A percentile compares a stretch with the other conserved stretches of the same genome.
These are phyloP conservation scores for Lithobates sylvaticus DNA, from an alignment of 2,797 vertebrate species.

Conservation along the genomic window DNA sequence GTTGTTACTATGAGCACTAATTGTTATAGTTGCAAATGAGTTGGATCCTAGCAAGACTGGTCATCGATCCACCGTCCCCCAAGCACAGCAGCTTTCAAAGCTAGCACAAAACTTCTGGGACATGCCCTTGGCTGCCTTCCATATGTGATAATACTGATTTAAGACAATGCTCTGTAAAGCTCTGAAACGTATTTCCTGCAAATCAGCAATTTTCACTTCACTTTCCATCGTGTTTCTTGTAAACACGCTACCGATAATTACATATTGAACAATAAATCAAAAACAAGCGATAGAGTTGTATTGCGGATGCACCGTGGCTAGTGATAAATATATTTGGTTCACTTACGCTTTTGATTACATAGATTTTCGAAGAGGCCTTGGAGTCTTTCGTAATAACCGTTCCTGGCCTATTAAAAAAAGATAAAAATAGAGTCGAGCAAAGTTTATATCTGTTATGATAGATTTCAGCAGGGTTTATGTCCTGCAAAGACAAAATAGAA, in stretches of 20 bases:
- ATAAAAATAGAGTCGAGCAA: conserved; percentile 12
- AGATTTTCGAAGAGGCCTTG: conserved; percentile 54
- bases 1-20: conserved; percentile 44
- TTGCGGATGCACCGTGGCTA: background rate
- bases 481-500: background rate
- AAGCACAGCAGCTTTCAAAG: conserved; percentile 30
- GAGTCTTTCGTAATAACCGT: conserved; percentile 58
- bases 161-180: conserved; percentile 46
- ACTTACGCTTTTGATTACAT: conserved; percentile 51
- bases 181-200: conserved; percentile 55
- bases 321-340: conserved; percentile 42
- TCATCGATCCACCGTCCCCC: conserved; percentile 8
- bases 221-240: conserved; percentile 46
- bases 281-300: conserved; percentile 14
- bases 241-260: conserved; percentile 31
- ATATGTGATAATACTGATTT: conserved; percentile 59
- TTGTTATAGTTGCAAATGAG: conserved; percentile 27
- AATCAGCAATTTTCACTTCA: conserved; percentile 54
- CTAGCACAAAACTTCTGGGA: conserved; percentile 40
- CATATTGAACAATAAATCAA: conserved; percentile 56
- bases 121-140: conserved; percentile 42
- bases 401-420: conserved; percentile 34
- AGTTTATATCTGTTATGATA: conserved; percentile 3
- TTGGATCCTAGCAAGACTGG: conserved; percentile 16
- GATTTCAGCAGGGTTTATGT: conserved; percentile 7